A percentile compares a stretch with the other conserved stretches of the same genome.
phyloP scores from a whole-genome alignment of 2,888 invertebrate species.

The Temnothorax ravouxi region DNA sequence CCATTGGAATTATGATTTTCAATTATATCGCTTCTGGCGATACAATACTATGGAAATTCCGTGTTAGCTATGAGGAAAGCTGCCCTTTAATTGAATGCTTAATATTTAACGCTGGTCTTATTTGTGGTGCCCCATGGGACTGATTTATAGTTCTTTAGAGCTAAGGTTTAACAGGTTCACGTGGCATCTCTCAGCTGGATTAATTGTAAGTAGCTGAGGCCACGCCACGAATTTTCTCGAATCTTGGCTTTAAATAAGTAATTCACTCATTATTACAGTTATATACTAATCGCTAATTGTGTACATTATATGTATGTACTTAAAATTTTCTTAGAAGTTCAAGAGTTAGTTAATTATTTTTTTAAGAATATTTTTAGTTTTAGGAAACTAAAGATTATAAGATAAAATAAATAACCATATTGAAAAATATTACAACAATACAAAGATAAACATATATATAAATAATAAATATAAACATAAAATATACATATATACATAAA shows the following conservation, averaged over 20 bases:
- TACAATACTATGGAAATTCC: background rate
- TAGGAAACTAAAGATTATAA: background rate
- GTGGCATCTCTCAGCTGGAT: constrained; percentile 20
- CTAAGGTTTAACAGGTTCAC: constrained; percentile 20
- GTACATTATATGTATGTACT: background rate
- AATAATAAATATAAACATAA: background rate
- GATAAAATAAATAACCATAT: background rate
- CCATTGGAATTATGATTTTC: background rate
- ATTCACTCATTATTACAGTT: constrained; percentile 14
- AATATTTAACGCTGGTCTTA: constrained; percentile 30
- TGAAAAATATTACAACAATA: background rate
- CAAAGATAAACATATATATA: background rate
- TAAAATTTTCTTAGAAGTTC: background rate
- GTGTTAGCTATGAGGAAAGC: background rate
- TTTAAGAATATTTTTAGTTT: background rate
- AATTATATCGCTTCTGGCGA: background rate
- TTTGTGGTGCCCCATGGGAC: background rate
- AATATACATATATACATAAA: background rate
- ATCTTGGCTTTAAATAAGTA: constrained; percentile 31
- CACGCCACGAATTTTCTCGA: background rate
- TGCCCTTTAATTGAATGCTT: constrained; percentile 23
- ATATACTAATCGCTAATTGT: background rate
- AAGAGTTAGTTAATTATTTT: background rate
- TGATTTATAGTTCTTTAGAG: constrained; percentile 44
- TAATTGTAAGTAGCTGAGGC: background rate